phyloP scores from a whole-genome alignment of 2,113 vertebrate species.

The Rhinolophus sinicus region DNA sequence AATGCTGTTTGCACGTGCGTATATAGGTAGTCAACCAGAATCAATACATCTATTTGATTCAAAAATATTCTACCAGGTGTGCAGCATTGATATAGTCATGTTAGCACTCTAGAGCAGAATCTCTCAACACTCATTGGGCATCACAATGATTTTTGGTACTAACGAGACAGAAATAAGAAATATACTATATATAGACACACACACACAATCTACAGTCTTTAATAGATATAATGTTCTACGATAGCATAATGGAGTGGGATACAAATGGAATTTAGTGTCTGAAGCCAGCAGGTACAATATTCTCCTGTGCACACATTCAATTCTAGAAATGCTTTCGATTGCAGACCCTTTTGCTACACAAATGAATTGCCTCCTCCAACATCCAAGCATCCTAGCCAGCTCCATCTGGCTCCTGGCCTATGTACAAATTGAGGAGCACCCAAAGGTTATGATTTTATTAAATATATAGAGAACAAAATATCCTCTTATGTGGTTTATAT shows the following conservation, averaged over 20 bases:
- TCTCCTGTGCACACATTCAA: conserved; percentile 19
- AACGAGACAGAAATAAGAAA: neutral
- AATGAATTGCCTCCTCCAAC: conserved; percentile 53
- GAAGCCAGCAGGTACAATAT: conserved; percentile 28
- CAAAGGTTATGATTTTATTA: conserved; percentile 12
- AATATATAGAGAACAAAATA: neutral
- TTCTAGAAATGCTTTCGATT: conserved; percentile 34
- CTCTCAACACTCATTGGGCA: neutral
- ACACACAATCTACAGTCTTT: neutral
- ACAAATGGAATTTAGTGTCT: conserved; percentile 25
- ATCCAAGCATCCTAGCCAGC: neutral
- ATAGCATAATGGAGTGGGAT: neutral
- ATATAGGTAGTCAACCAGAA: neutral
- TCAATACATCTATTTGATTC: neutral
- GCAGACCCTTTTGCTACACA: neutral
- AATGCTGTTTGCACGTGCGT: neutral
- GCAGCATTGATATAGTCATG: neutral
- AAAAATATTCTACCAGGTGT: neutral
- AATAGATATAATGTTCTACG: neutral
- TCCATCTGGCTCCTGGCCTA: conserved; percentile 49
- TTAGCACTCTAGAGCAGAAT: neutral
- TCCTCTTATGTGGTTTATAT: neutral
- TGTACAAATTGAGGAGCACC: neutral
- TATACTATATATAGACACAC: neutral
- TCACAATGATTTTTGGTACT: neutral